phyloP scores from a whole-genome alignment of 2,113 vertebrate genomes.

The Indicator maculatus region DNA sequence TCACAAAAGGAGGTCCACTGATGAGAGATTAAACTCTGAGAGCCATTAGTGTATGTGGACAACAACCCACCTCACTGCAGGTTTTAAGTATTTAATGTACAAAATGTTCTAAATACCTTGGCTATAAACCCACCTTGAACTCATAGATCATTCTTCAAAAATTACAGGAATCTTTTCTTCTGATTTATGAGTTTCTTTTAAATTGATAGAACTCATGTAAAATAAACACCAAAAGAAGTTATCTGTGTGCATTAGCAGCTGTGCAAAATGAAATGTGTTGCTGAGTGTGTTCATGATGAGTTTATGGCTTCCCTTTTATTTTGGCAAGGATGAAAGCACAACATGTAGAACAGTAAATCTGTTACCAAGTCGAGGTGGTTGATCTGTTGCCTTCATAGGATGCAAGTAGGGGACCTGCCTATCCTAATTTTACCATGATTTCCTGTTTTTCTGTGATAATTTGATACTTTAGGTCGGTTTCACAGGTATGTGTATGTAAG shows the following conservation, averaged over 20 bases:
- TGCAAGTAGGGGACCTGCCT: neutral
- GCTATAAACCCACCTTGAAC: neutral
- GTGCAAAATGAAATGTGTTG: neutral
- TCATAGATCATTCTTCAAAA: neutral
- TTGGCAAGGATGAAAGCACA: conserved; percentile 48
- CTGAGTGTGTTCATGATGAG: conserved; percentile 1
- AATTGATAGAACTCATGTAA: neutral
- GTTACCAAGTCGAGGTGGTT: conserved; percentile 17
- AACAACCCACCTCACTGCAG: conserved; percentile 24
- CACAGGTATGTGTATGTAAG: neutral
- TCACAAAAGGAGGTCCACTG: conserved; percentile 46
- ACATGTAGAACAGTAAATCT: conserved; percentile 16
- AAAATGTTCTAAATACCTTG: conserved; percentile 13
- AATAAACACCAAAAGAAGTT: neutral
- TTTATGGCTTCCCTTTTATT: conserved; percentile 52
- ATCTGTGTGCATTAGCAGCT: neutral
- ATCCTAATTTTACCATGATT: neutral
- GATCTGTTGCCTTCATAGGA: neutral
- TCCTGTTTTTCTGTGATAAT: neutral
- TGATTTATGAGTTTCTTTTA: neutral
- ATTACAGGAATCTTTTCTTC: neutral
- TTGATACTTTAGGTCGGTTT: neutral
- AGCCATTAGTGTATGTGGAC: conserved; percentile 11
- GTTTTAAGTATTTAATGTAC: conserved; percentile 26
- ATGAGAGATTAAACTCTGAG: conserved; percentile 66